phyloP scores from a whole-genome alignment of 35 echinoderm and acorn worm genomes.

The Amphiura filiformis region DNA sequence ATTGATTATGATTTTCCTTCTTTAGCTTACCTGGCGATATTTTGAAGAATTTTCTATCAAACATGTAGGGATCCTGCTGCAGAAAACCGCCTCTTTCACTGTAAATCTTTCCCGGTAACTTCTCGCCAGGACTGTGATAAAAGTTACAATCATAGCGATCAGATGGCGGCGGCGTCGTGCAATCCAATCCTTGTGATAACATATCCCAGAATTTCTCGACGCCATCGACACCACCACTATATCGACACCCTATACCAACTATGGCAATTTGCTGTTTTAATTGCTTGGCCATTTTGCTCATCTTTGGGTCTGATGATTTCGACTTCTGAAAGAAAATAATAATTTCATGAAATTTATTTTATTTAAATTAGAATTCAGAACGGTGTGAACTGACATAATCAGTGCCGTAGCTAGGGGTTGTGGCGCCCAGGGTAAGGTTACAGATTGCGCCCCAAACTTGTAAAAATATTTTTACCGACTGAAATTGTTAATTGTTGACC shows the following conservation, averaged over 20 bases:
- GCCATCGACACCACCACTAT: constrained; percentile 39
- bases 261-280: constrained; percentile 56
- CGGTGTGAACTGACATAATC: no score
- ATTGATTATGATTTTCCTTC: no score
- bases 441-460: no score
- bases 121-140: constrained; percentile 45
- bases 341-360: no score
- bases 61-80: constrained; percentile 33
- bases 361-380: no score
- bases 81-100: constrained; percentile 44
- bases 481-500: no score
- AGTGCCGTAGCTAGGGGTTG: no score
- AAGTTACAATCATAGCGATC: constrained; percentile 43
- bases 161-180: constrained; percentile 33
- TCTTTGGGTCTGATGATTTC: no score
- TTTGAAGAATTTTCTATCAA: constrained; percentile 78
- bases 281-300: not conserved
- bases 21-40: constrained; percentile 78
- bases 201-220: constrained; percentile 57
- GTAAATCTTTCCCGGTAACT: constrained; percentile 60
- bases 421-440: no score
- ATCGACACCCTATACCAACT: constrained; percentile 76
- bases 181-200: constrained; percentile 37
- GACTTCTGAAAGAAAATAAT: no score
- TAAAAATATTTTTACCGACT: no score